Evolutionary conservation across 64 coral and sea anemone genomes (phyloP).

Genomic region (Trachythela sp.): DNA sequence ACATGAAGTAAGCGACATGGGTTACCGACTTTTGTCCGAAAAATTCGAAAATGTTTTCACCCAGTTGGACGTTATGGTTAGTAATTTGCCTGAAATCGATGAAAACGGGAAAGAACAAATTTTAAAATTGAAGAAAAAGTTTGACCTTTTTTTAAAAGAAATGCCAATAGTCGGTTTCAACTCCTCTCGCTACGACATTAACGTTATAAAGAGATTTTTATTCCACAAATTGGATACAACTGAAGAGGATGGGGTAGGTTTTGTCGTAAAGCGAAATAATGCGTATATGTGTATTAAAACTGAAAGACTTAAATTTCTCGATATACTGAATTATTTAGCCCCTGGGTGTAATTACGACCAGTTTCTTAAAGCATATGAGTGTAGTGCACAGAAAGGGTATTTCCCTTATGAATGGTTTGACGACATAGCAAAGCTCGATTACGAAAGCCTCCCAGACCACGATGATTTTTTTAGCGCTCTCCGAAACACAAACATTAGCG

Average conservation of each 20-base stretch:
- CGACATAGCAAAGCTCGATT: background rate
- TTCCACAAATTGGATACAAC: background rate
- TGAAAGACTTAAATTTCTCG: background rate
- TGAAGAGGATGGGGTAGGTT: background rate
- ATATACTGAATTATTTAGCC: background rate
- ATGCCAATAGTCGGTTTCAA: background rate
- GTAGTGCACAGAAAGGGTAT: background rate
- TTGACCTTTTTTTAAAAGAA: no score
- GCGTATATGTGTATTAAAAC: slow-evolving; percentile 2
- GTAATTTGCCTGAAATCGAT: background rate
- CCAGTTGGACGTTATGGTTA: background rate
- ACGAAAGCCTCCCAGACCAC: background rate
- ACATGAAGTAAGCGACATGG: background rate
- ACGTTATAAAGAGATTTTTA: background rate
- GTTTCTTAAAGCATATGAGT: background rate
- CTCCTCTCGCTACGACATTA: background rate
- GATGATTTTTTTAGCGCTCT: background rate
- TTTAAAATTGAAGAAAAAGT: background rate
- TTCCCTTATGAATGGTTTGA: slow-evolving; percentile 5
- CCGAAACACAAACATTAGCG: background rate
- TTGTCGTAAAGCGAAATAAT: slow-evolving; percentile 7
- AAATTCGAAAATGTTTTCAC: background rate
- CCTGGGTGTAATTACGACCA: slow-evolving; percentile 4
- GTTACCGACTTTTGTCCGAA: background rate
- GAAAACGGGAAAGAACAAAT: background rate